Conservation (phyloP, 2,797 vertebrate species). For the Coregonus sp. region DNA sequence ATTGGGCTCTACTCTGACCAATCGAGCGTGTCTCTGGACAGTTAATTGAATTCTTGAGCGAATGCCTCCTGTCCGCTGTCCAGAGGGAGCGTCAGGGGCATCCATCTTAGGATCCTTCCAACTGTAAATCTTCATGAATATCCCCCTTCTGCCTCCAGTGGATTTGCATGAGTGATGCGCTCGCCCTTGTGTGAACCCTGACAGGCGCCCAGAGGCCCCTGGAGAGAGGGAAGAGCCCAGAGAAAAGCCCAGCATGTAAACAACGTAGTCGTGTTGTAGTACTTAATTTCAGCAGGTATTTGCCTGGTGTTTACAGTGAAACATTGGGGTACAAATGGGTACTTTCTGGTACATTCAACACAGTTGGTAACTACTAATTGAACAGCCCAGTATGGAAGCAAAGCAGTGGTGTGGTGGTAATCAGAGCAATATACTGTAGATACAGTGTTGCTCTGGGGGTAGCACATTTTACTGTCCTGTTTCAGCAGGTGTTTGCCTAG, state of each 20-base stretch:
- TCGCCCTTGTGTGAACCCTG: conserved; percentile 22
- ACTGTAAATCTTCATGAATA: conserved; percentile 59
- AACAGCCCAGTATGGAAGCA: not conserved
- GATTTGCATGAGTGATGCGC: conserved; percentile 22
- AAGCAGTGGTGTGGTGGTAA: not conserved
- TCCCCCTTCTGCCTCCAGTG: conserved; percentile 38
- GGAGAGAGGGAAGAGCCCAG: not conserved
- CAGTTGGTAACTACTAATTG: too few species aligned
- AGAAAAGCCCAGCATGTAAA: not conserved
- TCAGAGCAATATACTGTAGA: not conserved
- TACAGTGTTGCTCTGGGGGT: not conserved
- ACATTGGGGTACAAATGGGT: not conserved
- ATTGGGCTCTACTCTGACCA: conserved; percentile 66
- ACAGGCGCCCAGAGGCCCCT: conserved; percentile 14
- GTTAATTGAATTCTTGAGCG: conserved; percentile 78
- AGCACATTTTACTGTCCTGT: not conserved
- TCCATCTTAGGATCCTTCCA: conserved; percentile 58
- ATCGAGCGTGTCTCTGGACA: conserved; percentile 66
- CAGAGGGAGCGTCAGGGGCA: conserved; percentile 54
- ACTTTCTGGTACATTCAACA: not conserved
- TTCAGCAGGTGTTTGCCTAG: not conserved
- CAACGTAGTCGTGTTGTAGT: not conserved
- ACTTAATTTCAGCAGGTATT: not conserved
- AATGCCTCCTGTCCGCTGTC: conserved; percentile 68
- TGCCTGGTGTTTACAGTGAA: not conserved